Evolutionary conservation across 2,888 invertebrate genomes (phyloP).

Genomic region (Urechis unicinctus): DNA sequence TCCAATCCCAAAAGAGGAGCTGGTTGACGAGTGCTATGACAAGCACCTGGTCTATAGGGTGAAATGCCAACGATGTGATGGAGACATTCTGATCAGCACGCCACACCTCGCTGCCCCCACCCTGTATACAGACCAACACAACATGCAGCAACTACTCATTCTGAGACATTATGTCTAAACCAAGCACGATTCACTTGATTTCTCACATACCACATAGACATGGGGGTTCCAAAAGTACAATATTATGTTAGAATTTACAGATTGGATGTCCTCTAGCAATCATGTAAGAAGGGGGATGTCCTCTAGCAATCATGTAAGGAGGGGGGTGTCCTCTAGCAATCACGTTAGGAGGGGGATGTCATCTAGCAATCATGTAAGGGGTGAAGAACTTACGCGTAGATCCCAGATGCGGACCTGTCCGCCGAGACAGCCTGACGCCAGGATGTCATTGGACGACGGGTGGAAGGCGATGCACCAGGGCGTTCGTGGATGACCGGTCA

Average conservation of each 20-base stretch:
- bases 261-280: no score
- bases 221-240: no score
- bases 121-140: no score
- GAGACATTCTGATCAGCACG: constrained; percentile 65
- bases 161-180: neutral
- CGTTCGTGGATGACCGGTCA: constrained; percentile 77
- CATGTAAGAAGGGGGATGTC: no score
- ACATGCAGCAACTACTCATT: no score
- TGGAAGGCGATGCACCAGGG: constrained; percentile 89
- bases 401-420: constrained; percentile 90
- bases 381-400: constrained; percentile 63
- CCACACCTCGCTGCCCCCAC: constrained; percentile 76
- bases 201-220: no score
- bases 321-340: no score
- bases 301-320: no score
- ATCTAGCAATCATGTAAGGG: no score
- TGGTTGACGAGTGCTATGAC: constrained; percentile 81
- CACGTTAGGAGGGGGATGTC: no score
- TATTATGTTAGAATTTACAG: no score
- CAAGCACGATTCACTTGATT: neutral
- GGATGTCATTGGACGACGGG: constrained; percentile 72
- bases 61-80: constrained; percentile 80
- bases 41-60: constrained; percentile 72
- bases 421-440: constrained; percentile 81
- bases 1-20: constrained; percentile 87